Conservation (phyloP, 2,797 vertebrate genomes). For the Hydrocynus forskahlii region DNA sequence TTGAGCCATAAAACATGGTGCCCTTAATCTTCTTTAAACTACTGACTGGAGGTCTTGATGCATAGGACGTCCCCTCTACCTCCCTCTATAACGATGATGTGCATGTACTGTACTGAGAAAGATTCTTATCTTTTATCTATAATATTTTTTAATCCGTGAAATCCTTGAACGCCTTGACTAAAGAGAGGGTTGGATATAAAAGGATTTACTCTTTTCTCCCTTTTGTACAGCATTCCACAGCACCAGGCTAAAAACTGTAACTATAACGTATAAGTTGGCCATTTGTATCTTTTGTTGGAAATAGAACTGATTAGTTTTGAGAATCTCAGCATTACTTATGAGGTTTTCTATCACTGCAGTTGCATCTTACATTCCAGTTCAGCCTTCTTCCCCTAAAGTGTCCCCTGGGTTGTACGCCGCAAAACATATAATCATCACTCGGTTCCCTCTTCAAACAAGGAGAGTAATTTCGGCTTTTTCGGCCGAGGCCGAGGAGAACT, state of each 20-base stretch:
- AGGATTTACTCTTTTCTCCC: neutral
- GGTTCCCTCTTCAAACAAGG: neutral
- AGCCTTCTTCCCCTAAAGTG: neutral
- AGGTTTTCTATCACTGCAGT: neutral
- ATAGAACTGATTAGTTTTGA: neutral
- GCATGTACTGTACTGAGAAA: slow-evolving; percentile 42
- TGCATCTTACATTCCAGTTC: neutral
- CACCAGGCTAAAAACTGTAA: neutral
- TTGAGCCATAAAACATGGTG: slow-evolving; percentile 28
- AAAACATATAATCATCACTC: neutral
- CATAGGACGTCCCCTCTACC: slow-evolving; percentile 32
- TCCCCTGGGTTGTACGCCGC: neutral
- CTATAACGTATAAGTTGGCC: too few species aligned
- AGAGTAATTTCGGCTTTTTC: neutral
- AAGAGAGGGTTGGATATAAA: neutral
- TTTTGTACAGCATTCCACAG: neutral
- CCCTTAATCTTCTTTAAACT: slow-evolving; percentile 41
- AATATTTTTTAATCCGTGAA: neutral
- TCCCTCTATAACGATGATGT: slow-evolving; percentile 40
- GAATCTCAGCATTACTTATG: neutral
- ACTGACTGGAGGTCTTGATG: slow-evolving; percentile 54
- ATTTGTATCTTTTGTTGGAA: neutral
- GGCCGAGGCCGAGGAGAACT: neutral
- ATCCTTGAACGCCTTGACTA: neutral
- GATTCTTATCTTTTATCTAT: slow-evolving; percentile 15